These are phyloP conservation scores for Desoria tigrina DNA, from an alignment of 2,888 invertebrate genomes.

Conservation along the genomic window DNA sequence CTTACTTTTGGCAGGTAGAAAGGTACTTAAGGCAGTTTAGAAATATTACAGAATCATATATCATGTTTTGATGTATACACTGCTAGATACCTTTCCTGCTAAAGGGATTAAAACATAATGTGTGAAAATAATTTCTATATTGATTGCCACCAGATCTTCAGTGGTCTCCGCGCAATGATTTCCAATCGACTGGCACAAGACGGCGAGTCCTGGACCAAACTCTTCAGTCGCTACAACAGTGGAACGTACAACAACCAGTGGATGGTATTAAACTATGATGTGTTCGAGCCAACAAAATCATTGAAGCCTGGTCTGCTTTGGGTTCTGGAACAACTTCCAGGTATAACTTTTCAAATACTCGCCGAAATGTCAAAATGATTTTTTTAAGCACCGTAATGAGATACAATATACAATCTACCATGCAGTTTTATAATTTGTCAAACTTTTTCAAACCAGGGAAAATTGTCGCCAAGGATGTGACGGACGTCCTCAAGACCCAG, in stretches of 20 bases:
- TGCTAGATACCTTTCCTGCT: too few relatives aligned
- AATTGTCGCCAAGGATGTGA: conserved; percentile 69
- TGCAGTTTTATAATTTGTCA: too few relatives aligned
- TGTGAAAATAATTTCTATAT: background rate
- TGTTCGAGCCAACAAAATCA: conserved; percentile 60
- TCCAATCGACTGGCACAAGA: conserved; percentile 77
- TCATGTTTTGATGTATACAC: too few relatives aligned
- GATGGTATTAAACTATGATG: conserved; percentile 75
- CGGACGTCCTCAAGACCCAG: conserved; percentile 64
- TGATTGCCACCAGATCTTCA: conserved; percentile 61
- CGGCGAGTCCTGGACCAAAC: conserved; percentile 72
- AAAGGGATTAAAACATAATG: too few relatives aligned
- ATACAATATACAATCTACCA: too few relatives aligned
- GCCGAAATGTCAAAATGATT: background rate
- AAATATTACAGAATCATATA: too few relatives aligned
- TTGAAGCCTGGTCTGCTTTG: conserved; percentile 63
- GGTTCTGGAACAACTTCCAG: conserved; percentile 77
- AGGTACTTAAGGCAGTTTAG: too few relatives aligned
- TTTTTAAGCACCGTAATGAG: too few relatives aligned
- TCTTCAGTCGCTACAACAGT: conserved; percentile 71
- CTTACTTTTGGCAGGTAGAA: background rate
- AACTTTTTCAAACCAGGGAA: too few relatives aligned
- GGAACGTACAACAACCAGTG: conserved; percentile 86
- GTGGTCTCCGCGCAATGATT: conserved; percentile 76
- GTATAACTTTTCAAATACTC: conserved; percentile 44